Evolutionary conservation across 2,797 vertebrate genomes (phyloP).

Genomic region (Galago senegalensis): DNA sequence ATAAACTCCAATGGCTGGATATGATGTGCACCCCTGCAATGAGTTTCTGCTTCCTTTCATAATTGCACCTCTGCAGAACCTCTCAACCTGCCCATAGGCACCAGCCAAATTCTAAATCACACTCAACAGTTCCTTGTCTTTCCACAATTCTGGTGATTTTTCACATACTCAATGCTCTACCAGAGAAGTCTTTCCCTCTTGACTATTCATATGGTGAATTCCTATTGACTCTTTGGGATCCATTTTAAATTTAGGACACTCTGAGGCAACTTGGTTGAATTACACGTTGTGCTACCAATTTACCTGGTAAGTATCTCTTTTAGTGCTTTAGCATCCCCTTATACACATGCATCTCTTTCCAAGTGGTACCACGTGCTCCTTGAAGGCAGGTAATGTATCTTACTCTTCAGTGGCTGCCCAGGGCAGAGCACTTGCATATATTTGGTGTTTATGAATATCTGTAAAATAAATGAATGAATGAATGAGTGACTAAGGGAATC

Average conservation of each 20-base stretch:
- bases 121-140: neutral
- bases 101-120: neutral
- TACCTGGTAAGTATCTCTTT: neutral
- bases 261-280: neutral
- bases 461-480: conserved; percentile 63
- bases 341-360: conserved; percentile 34
- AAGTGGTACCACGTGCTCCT: neutral
- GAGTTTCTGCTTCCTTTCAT: neutral
- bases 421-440: neutral
- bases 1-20: neutral
- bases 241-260: neutral
- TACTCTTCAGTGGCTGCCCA: neutral
- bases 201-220: neutral
- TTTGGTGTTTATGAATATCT: conserved; percentile 24
- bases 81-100: neutral
- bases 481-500: conserved; percentile 41
- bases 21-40: neutral
- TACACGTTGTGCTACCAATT: neutral
- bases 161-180: neutral
- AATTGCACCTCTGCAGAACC: neutral
- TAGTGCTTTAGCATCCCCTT: neutral
- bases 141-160: conserved; percentile 24
- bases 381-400: neutral
- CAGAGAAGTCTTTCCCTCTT: neutral
- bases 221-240: neutral